Base-by-base conservation (phyloP, 2,888 invertebrate genomes). In the Epinotia nisella region DNA sequence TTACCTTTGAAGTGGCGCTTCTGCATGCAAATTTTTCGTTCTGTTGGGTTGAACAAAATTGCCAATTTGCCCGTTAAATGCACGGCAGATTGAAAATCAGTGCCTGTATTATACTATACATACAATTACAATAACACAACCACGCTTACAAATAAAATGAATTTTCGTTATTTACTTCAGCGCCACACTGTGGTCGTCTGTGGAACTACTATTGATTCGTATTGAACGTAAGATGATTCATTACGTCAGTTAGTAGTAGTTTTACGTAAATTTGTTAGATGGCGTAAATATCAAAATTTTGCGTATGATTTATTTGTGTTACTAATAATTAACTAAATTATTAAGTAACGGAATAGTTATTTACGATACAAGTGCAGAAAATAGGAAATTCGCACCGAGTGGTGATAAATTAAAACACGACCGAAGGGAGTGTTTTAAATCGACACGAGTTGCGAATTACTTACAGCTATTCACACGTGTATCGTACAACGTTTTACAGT, bases 1-100 rank as follows among this genome's bases (percentile, higher is more conserved):
- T 88, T 89, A 87, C 89, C 91, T 93, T 93, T 93, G 93, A 92
- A 92, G 90, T 91, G 90, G 91, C 90, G 91, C 93, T 93, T 93
- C 93, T 92, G 93, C 93, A 93, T 93, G 91, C 92, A 93, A 92
- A 93, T 92, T 85, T 85, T 78, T 81, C 79, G 83, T 81, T 79
- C 80, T 79, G 81, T 78, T 79, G 62, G 78, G 80, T 77, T 81
- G 78, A 76, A 78, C 79, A 80, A 85, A 85, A 91, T 89, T 88
- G 88, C 5, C 89, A 90, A 90, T 90, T 88, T 88, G 78, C 75
- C 75, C 75, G 75, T 80, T 76, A 78, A 82, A 81, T 76, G 79
- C 72, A 66, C 73, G 62, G 76, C 56, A 75, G 74, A 79, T 78
- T 78, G 76, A 76, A 77, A 65, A 51, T 51, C 56, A 29, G 67